Conservation (phyloP, 23 tunicate species). For the Halocynthia roretzi region DNA sequence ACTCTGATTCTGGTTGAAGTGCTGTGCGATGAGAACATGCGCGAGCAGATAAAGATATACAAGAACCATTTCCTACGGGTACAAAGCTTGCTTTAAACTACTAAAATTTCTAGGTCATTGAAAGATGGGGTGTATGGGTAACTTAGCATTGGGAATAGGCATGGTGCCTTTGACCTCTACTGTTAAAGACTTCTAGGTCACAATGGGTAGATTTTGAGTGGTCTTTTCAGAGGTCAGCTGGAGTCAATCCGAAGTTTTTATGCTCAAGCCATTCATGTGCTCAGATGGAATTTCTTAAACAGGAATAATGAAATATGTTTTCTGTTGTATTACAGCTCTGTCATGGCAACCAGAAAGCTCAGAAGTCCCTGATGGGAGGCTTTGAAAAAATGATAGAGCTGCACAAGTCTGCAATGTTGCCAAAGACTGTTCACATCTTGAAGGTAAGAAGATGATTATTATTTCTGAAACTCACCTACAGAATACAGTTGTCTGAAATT, state of each 20-base stretch:
- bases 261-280: neutral
- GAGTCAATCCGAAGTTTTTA: neutral
- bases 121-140: too few species aligned
- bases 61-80: conserved; percentile 65
- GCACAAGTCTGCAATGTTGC: conserved; percentile 54
- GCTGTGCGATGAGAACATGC: conserved; percentile 70
- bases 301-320: neutral
- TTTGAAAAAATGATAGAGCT: conserved; percentile 85
- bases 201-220: neutral
- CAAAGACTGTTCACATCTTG: conserved; percentile 65
- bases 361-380: conserved; percentile 82
- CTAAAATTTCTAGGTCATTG: too few species aligned
- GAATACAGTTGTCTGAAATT: neutral
- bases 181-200: too few species aligned
- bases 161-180: too few species aligned
- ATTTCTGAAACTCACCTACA: neutral
- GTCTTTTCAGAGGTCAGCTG: neutral
- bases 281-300: neutral
- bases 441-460: conserved; percentile 34
- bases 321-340: conserved; percentile 43
- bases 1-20: conserved; percentile 80
- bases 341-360: conserved; percentile 81
- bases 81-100: conserved; percentile 1
- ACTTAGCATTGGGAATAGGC: too few species aligned
- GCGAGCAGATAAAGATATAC: conserved; percentile 63